phyloP scores from a whole-genome alignment of 2,888 invertebrate genomes.

The Tineola bisselliella region DNA sequence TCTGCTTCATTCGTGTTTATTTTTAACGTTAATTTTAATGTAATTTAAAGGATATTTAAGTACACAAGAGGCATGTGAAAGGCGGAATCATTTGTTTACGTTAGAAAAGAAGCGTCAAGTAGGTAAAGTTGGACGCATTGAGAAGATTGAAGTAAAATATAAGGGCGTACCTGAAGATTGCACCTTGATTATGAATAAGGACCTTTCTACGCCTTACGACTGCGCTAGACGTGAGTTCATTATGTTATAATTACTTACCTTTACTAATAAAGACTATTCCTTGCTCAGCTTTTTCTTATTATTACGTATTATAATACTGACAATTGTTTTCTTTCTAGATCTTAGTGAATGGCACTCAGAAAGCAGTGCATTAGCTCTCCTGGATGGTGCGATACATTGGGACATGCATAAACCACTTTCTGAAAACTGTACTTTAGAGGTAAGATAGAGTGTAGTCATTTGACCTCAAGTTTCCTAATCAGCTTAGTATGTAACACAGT shows the following conservation, averaged over 20 bases:
- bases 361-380: constrained; percentile 79
- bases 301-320: too few relatives aligned
- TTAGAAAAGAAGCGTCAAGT: constrained; percentile 80
- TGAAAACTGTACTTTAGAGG: constrained; percentile 54
- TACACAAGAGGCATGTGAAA: constrained; percentile 59
- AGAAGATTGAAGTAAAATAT: constrained; percentile 90
- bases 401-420: constrained; percentile 90
- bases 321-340: constrained; percentile 68
- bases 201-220: constrained; percentile 90
- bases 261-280: too few relatives aligned
- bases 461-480: too few relatives aligned
- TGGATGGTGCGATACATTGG: constrained; percentile 84
- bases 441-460: constrained; percentile 21
- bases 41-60: constrained; percentile 49
- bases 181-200: constrained; percentile 88
- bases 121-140: constrained; percentile 81
- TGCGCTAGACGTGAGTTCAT: constrained; percentile 83
- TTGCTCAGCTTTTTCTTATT: too few relatives aligned
- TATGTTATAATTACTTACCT: too few relatives aligned
- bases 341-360: constrained; percentile 76
- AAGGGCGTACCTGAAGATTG: constrained; percentile 78
- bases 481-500: too few relatives aligned
- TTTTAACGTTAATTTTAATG: constrained; percentile 13
- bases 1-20: neutral
- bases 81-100: constrained; percentile 77